These are phyloP conservation scores for Varecia variegata DNA, from an alignment of 2,797 vertebrate species.

Conservation along the genomic window DNA sequence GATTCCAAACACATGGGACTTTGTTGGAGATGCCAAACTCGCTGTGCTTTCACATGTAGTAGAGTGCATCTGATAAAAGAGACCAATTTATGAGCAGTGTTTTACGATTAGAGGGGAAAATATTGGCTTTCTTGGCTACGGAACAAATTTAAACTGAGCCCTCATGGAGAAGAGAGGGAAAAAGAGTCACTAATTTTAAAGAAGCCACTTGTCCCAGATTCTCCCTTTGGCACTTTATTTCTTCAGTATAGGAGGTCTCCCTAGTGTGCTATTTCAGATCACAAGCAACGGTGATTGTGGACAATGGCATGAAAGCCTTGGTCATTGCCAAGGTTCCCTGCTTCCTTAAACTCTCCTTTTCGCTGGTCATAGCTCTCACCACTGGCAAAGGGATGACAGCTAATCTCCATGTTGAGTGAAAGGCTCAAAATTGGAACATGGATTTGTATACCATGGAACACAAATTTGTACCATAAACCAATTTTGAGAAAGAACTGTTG, in stretches of 20 bases:
- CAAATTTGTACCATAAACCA: background rate
- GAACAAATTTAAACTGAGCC: slow-evolving; percentile 22
- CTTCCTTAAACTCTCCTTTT: background rate
- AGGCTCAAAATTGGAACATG: background rate
- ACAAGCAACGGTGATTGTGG: background rate
- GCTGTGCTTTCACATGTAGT: background rate
- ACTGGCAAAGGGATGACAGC: background rate
- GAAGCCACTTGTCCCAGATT: background rate
- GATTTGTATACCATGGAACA: background rate
- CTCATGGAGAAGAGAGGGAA: background rate
- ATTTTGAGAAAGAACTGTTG: slow-evolving; percentile 6
- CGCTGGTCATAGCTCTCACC: background rate
- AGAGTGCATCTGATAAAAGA: slow-evolving; percentile 37
- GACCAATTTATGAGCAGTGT: slow-evolving; percentile 16
- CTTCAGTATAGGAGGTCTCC: background rate
- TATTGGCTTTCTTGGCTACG: slow-evolving; percentile 24
- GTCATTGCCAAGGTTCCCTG: background rate
- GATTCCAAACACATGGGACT: slow-evolving; percentile 50
- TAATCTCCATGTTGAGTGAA: background rate
- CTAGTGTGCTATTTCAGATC: background rate
- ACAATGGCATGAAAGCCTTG: background rate
- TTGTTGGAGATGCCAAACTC: slow-evolving; percentile 23
- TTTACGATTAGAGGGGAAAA: slow-evolving; percentile 24
- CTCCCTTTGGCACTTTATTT: background rate
- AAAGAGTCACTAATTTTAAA: background rate